These are phyloP conservation scores for Megalops cyprinoides DNA, from an alignment of 2,797 vertebrate species.

Conservation along the genomic window DNA sequence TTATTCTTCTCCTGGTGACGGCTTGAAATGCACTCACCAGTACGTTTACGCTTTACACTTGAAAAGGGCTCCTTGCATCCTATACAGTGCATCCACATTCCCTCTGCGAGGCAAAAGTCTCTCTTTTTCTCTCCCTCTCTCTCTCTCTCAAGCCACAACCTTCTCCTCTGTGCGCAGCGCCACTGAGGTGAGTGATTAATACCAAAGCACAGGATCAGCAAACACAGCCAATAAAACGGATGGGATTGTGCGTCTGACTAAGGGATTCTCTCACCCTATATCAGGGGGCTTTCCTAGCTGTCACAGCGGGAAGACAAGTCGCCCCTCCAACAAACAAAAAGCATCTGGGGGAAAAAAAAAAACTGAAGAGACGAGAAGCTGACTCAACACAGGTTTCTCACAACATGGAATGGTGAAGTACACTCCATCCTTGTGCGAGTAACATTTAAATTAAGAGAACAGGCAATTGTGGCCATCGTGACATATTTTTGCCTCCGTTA, in stretches of 20 bases:
- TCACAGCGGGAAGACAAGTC: not conserved
- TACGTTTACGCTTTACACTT: not conserved
- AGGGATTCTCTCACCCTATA: conserved; percentile 36
- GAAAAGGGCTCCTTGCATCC: not conserved
- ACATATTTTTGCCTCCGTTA: not conserved
- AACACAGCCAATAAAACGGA: conserved; percentile 58
- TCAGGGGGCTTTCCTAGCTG: conserved; percentile 5
- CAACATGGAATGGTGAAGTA: not conserved
- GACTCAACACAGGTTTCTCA: not conserved
- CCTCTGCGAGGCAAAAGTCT: not conserved
- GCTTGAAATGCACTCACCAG: not conserved
- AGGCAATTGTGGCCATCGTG: not conserved
- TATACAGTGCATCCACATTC: not conserved
- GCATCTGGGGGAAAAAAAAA: not conserved
- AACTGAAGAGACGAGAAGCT: not conserved
- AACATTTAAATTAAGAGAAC: not conserved
- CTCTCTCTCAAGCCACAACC: not conserved
- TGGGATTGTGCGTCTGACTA: conserved; percentile 53
- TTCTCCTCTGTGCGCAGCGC: not conserved
- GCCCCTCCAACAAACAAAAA: not conserved
- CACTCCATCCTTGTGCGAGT: not conserved
- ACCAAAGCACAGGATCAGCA: conserved; percentile 61
- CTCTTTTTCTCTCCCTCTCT: not conserved
- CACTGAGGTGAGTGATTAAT: conserved; percentile 34
- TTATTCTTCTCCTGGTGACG: not conserved